Conservation (phyloP, 2,888 invertebrate genomes). For the Crocallis elinguaria region DNA sequence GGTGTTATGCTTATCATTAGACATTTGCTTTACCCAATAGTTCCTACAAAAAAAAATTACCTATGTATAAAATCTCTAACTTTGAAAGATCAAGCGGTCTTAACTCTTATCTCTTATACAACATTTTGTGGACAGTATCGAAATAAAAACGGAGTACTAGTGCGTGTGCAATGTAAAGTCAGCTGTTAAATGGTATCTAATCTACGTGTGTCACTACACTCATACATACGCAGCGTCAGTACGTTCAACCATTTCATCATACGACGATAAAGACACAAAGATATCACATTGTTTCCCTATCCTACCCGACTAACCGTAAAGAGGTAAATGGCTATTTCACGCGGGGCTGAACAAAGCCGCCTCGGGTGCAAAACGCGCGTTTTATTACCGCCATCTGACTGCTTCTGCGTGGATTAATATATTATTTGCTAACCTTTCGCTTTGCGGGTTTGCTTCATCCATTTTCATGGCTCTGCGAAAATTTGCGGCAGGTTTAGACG, state of each 20-base stretch:
- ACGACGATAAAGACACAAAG: constrained; percentile 7
- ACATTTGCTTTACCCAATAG: too few relatives aligned
- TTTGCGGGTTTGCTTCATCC: neutral
- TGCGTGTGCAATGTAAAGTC: too few relatives aligned
- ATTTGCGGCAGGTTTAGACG: too few relatives aligned
- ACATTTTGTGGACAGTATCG: too few relatives aligned
- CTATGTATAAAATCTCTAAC: too few relatives aligned
- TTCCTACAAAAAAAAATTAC: too few relatives aligned
- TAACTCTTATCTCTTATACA: too few relatives aligned
- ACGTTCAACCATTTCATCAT: neutral
- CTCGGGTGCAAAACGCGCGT: constrained; percentile 38
- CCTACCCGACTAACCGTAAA: constrained; percentile 30
- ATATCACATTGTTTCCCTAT: constrained; percentile 22
- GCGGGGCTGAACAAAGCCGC: constrained; percentile 42
- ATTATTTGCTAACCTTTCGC: constrained; percentile 4
- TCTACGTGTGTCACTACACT: too few relatives aligned
- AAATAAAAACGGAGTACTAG: too few relatives aligned
- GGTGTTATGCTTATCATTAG: too few relatives aligned
- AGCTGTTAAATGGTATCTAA: too few relatives aligned
- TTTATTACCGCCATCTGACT: constrained; percentile 22
- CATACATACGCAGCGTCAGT: neutral
- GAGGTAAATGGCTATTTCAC: constrained; percentile 47
- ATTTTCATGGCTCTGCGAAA: neutral
- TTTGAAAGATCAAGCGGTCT: too few relatives aligned
- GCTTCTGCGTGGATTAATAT: constrained; percentile 12